Evolutionary conservation across 2,888 invertebrate species (phyloP).

Genomic region (Unio pictorum): DNA sequence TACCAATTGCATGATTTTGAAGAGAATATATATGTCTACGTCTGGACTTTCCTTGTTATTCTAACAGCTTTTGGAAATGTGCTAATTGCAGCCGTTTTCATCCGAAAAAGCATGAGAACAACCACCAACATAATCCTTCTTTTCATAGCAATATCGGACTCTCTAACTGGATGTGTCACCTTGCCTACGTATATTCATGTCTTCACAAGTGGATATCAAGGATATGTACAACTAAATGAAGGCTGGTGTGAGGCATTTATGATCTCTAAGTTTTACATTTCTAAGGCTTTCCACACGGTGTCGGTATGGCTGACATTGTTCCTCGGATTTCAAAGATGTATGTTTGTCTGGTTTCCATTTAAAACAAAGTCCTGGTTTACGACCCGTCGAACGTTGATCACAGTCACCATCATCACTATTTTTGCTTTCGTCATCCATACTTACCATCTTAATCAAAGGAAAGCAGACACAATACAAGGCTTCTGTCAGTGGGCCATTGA

Average conservation of each 20-base stretch:
- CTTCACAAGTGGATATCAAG: too few species aligned
- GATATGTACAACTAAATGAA: slow-evolving; percentile 6
- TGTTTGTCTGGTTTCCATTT: slow-evolving; percentile 28
- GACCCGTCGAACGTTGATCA: slow-evolving; percentile 4
- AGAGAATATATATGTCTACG: not conserved
- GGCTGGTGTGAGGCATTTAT: slow-evolving; percentile 19
- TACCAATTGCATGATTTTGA: not conserved
- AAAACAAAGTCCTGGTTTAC: slow-evolving; percentile 14
- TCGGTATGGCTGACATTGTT: slow-evolving; percentile 38
- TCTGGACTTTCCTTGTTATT: slow-evolving; percentile 15
- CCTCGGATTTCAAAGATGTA: slow-evolving; percentile 31
- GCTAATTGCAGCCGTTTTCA: slow-evolving; percentile 25
- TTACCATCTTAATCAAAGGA: slow-evolving; percentile 13
- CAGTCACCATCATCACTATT: slow-evolving; percentile 12
- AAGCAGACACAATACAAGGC: slow-evolving; percentile 4
- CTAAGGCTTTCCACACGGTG: slow-evolving; percentile 28
- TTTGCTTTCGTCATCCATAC: slow-evolving; percentile 18
- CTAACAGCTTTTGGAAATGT: slow-evolving; percentile 26
- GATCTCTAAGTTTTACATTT: slow-evolving; percentile 14
- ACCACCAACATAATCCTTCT: slow-evolving; percentile 32
- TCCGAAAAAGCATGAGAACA: slow-evolving; percentile 22
- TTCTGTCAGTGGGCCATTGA: slow-evolving; percentile 14
- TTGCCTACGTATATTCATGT: slow-evolving; percentile 23
- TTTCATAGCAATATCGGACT: slow-evolving; percentile 29
- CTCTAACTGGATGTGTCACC: slow-evolving; percentile 26